Evolutionary conservation across 2,113 vertebrate species (phyloP), one percentile per base, ranked within the genome.

Genomic region (Gobio gobio): DNA sequence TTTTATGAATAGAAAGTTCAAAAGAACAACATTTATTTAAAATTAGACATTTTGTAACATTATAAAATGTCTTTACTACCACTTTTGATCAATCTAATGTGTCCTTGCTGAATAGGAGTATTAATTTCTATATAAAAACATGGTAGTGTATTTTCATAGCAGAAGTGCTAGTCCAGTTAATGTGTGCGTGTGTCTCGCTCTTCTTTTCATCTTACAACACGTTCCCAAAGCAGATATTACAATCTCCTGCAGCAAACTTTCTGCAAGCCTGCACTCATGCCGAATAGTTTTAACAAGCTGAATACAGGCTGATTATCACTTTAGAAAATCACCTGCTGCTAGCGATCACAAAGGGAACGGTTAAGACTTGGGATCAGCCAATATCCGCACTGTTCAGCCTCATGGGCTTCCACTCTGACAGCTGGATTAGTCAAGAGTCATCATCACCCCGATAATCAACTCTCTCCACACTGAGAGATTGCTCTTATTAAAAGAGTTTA

Each of bases 281-380:
- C 78, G 68, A 68, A 68, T 61, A 51, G 61, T 33, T 68, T 81
- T 81, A 81, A 36, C 63, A 81, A 16, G 40, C 78, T 45, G 59
- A 40, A 63, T 80, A 22, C 45, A 64, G 40, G 78, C 43, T 29
- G 61, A 64, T 68, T 54, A 81, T 68, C 43, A 81, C 79, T 54
- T 80, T 45, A 63, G 61, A 68, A 68, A 68, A 66, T 66, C 61
- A 81, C 79, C 79, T 81, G 61, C 63, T 81, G 61, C 43, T 20
- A 22, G 76, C 22, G 26, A 54, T 64, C 45, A 36, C 61, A 81
- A 81, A 14, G 18, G 61, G 26, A 54, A 68, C 4, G 26, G 13
- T 68, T 68, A 81, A 33, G 61, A 81, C 61, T 36, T 29, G 29
- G 26, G 47, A 81, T 81, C 26, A 51, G 45, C 16, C 61, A 68